These are phyloP conservation scores for Corydoras sp. DNA, from an alignment of 2,113 vertebrate genomes.

Conservation along the genomic window DNA sequence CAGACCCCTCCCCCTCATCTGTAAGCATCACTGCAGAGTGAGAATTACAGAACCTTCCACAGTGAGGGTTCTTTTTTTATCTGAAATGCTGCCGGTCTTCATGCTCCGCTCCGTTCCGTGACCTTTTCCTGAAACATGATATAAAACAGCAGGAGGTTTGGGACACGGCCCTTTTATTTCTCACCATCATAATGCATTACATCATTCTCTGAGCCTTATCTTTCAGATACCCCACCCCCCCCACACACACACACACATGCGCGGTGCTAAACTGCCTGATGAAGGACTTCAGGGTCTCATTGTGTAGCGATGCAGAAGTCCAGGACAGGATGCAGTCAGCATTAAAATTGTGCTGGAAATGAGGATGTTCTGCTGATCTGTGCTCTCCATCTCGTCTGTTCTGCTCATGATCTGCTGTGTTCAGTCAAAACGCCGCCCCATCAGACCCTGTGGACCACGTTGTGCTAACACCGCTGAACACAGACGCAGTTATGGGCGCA, in stretches of 20 bases:
- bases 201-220: conserved; percentile 11
- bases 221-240: not conserved
- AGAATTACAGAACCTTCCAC: too few relatives aligned
- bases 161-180: conserved; percentile 9
- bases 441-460: conserved; percentile 21
- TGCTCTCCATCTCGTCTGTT: conserved; percentile 36
- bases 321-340: not conserved
- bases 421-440: conserved; percentile 32
- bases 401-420: conserved; percentile 43
- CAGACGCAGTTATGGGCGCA: conserved; percentile 20
- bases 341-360: conserved; percentile 1
- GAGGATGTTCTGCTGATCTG: conserved; percentile 47
- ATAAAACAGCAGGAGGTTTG: not conserved
- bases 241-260: not conserved
- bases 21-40: too few relatives aligned
- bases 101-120: too few relatives aligned
- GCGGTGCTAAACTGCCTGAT: not conserved
- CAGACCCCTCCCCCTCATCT: too few relatives aligned
- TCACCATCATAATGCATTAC: conserved; percentile 24
- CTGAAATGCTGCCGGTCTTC: too few relatives aligned
- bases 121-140: too few relatives aligned
- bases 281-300: conserved; percentile 8
- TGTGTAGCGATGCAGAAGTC: not conserved
- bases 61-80: too few relatives aligned
- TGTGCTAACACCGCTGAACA: conserved; percentile 23